These are phyloP conservation scores for Meandrina meandrites DNA, from an alignment of 92 coral and sea anemone species.

Conservation along the genomic window DNA sequence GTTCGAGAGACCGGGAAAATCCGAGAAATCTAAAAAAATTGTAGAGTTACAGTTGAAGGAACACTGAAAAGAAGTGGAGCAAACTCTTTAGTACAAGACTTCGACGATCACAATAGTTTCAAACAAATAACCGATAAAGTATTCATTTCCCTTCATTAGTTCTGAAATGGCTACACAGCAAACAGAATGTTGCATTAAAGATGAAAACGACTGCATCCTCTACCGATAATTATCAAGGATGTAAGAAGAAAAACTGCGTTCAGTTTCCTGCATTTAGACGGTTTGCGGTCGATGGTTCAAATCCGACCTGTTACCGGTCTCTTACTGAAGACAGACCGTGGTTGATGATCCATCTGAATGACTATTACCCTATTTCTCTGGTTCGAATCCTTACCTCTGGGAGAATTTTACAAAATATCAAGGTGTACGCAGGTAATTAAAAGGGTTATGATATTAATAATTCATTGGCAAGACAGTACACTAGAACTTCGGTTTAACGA, in stretches of 20 bases:
- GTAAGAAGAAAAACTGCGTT: conserved; percentile 2
- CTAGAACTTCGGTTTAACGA: too few species aligned
- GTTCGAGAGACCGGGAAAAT: too few species aligned
- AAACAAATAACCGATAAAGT: too few species aligned
- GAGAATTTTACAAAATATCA: not conserved
- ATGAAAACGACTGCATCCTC: conserved; percentile 26
- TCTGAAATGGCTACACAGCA: not conserved
- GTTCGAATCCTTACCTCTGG: not conserved
- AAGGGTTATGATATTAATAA: too few species aligned
- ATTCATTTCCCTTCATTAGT: not conserved
- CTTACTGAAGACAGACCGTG: conserved; percentile 19
- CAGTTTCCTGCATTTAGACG: not conserved
- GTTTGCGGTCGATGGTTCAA: conserved; percentile 9
- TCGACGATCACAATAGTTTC: too few species aligned
- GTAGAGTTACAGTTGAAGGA: too few species aligned
- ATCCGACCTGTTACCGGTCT: conserved; percentile 3
- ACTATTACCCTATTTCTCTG: not conserved
- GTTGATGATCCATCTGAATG: conserved; percentile 11
- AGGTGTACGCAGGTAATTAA: conserved; percentile 19
- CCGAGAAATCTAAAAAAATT: too few species aligned
- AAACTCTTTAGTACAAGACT: too few species aligned
- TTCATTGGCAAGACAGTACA: too few species aligned
- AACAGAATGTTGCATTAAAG: conserved; percentile 19
- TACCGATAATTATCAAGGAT: conserved; percentile 24
- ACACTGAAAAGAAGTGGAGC: too few species aligned